Evolutionary conservation across 2,888 invertebrate genomes (phyloP).

Genomic region (Eupithecia pulchellata): DNA sequence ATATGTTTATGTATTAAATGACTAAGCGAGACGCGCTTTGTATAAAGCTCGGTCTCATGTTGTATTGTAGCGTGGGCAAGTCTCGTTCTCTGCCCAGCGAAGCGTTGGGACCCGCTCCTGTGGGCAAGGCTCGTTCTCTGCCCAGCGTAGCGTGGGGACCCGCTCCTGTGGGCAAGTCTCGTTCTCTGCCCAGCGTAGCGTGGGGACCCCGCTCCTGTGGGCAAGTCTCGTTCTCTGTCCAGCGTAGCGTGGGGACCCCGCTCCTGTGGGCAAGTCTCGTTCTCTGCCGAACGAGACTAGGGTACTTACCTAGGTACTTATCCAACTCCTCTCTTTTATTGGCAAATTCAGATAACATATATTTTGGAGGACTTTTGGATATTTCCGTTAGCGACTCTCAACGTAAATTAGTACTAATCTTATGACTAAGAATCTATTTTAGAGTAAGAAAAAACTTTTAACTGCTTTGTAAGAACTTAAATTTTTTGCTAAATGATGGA

Average conservation of each 20-base stretch:
- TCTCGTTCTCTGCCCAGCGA: background rate
- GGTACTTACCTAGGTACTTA: slow-evolving; percentile 17
- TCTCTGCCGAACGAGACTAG: background rate
- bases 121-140: background rate
- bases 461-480: slow-evolving; percentile 64
- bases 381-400: slow-evolving; percentile 75
- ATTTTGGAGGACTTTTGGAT: slow-evolving; percentile 80
- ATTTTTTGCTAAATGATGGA: slow-evolving; percentile 64
- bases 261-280: background rate
- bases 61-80: background rate
- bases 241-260: background rate
- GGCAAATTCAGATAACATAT: slow-evolving; percentile 68
- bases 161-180: background rate
- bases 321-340: slow-evolving; percentile 59
- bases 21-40: background rate
- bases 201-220: background rate
- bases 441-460: slow-evolving; percentile 59
- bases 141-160: background rate
- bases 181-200: background rate
- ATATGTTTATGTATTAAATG: background rate
- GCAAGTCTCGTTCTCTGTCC: background rate
- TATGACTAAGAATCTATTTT: slow-evolving; percentile 59
- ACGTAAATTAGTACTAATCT: slow-evolving; percentile 53
- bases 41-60: background rate
- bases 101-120: background rate